Percentiles rank a stretch among this genome's conserved stretches.
phyloP scores from a whole-genome alignment of 2,113 vertebrate species.

The Macquaria ambigua region DNA sequence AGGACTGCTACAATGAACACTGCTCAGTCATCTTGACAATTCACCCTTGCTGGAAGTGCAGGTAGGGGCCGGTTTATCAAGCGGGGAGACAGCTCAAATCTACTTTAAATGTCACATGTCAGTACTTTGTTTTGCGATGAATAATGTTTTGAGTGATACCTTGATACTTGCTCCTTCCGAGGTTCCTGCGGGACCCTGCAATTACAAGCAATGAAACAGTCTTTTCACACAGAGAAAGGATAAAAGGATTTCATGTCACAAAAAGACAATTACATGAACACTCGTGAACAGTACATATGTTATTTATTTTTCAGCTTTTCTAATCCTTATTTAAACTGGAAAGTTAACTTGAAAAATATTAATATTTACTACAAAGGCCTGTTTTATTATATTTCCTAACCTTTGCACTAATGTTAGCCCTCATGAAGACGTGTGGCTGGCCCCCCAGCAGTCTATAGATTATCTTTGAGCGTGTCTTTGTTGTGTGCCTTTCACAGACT shows the following conservation, averaged over 20 bases:
- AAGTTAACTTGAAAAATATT: constrained; percentile 5
- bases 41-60: constrained; percentile 52
- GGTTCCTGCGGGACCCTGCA: constrained; percentile 50
- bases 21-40: constrained; percentile 71
- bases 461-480: constrained; percentile 45
- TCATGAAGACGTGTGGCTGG: constrained; percentile 31
- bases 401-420: constrained; percentile 32
- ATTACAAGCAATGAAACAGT: constrained; percentile 36
- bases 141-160: constrained; percentile 63
- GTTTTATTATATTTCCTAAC: constrained; percentile 22
- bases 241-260: constrained; percentile 7
- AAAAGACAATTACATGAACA: constrained; percentile 18
- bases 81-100: constrained; percentile 42
- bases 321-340: not conserved
- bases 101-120: constrained; percentile 65
- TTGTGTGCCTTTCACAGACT: constrained; percentile 49
- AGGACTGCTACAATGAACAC: constrained; percentile 53
- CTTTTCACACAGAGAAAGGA: constrained; percentile 3
- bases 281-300: not conserved
- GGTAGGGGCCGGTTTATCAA: constrained; percentile 57
- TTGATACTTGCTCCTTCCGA: constrained; percentile 51
- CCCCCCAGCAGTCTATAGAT: constrained; percentile 37
- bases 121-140: constrained; percentile 55
- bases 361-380: not conserved
- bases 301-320: not conserved